Conservation (phyloP, 2,888 invertebrate species). For the Lasioglossum villosulum region DNA sequence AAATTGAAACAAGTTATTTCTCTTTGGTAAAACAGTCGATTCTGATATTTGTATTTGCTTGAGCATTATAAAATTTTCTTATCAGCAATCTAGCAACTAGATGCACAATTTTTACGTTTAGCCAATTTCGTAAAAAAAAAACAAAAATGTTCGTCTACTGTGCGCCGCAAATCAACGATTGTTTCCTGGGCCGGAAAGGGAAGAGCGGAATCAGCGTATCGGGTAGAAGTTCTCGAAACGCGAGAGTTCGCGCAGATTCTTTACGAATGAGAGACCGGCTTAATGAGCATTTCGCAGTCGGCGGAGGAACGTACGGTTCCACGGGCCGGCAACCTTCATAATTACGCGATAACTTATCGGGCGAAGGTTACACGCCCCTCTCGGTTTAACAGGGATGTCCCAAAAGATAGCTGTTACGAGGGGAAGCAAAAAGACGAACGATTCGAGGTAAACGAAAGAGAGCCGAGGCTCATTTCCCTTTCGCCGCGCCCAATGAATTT, state of each 20-base stretch:
- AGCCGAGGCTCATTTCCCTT: conserved; percentile 67
- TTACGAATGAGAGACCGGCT: conserved; percentile 3
- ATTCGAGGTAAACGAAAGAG: conserved; percentile 55
- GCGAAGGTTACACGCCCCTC: conserved; percentile 9
- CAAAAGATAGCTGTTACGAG: conserved; percentile 36
- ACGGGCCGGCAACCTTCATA: conserved; percentile 23
- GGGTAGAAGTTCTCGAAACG: neutral
- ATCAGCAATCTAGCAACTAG: neutral
- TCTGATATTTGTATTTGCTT: too few species aligned
- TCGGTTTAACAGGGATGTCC: conserved; percentile 5
- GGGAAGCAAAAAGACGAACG: conserved; percentile 44
- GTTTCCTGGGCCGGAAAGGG: neutral
- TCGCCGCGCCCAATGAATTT: conserved; percentile 68
- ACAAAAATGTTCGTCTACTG: neutral
- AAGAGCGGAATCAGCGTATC: conserved; percentile 22
- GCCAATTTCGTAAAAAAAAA: neutral
- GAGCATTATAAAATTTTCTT: neutral
- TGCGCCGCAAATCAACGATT: neutral
- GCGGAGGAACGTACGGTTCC: neutral
- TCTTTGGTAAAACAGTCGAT: neutral
- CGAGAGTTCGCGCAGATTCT: neutral
- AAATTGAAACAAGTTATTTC: too few species aligned
- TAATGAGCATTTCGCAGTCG: conserved; percentile 10
- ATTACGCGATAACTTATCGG: conserved; percentile 61
- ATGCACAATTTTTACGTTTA: neutral